phyloP scores from a whole-genome alignment of 1,140 invertebrate genomes.

The Thaumatotibia leucotreta region DNA sequence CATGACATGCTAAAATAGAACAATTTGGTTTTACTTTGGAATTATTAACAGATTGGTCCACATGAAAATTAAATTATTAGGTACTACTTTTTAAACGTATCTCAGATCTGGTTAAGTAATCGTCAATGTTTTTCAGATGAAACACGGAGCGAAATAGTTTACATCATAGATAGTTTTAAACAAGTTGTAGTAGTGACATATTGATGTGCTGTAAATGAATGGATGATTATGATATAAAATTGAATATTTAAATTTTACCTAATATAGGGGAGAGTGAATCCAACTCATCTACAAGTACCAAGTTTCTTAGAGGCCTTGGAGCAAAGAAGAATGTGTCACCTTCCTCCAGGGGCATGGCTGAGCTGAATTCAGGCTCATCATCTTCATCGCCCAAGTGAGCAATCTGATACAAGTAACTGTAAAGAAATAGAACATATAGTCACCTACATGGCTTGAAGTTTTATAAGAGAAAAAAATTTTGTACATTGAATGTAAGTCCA shows the following conservation, averaged over 20 bases:
- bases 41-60: background rate
- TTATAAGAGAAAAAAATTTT: no score
- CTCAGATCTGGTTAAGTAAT: slow-evolving; percentile 72
- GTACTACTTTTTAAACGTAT: slow-evolving; percentile 3
- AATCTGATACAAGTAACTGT: slow-evolving; percentile 98
- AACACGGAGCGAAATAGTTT: slow-evolving; percentile 62
- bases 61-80: background rate
- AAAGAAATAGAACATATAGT: slow-evolving; percentile 21
- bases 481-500: slow-evolving; percentile 70
- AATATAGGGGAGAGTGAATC: slow-evolving; percentile 98
- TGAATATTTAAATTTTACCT: slow-evolving; percentile 76
- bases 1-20: slow-evolving; percentile 74
- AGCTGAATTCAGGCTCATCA: slow-evolving; percentile 99
- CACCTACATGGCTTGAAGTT: no score
- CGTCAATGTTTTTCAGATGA: slow-evolving; percentile 67
- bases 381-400: slow-evolving; percentile 99
- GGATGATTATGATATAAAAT: no score
- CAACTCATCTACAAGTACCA: slow-evolving; percentile 98
- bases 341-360: slow-evolving; percentile 98
- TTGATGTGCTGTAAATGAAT: no score
- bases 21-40: background rate
- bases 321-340: slow-evolving; percentile 99
- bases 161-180: slow-evolving; percentile 48
- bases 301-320: slow-evolving; percentile 94
- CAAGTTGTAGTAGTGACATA: no score